Evolutionary conservation across 2,797 vertebrate genomes (phyloP).

Genomic region (Siniperca undulata): DNA sequence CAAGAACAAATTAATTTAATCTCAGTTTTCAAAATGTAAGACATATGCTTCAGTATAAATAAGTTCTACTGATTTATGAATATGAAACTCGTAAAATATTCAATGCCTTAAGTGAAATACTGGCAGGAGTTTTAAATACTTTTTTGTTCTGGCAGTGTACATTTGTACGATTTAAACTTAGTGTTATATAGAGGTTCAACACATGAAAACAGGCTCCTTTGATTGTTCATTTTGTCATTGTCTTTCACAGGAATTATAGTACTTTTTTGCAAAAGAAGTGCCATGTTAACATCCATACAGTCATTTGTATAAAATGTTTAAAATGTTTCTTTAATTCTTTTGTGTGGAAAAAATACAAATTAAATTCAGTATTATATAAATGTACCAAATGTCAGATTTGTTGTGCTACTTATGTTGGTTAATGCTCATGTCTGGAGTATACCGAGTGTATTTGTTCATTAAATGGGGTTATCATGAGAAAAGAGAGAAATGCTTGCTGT

Average conservation of each 20-base stretch:
- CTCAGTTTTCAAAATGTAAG: background rate
- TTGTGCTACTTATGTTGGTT: constrained; percentile 45
- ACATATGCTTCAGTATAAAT: background rate
- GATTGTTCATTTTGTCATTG: constrained; percentile 41
- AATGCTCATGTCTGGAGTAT: background rate
- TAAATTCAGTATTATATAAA: constrained; percentile 10
- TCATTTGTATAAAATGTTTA: constrained; percentile 24
- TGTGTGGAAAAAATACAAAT: constrained; percentile 30
- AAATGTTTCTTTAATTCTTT: constrained; percentile 24
- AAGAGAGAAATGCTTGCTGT: background rate
- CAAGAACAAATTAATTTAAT: background rate
- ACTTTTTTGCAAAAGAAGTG: constrained; percentile 5
- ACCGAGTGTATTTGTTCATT: background rate
- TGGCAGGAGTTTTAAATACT: constrained; percentile 4
- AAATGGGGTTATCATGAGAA: background rate
- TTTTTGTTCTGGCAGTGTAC: constrained; percentile 59
- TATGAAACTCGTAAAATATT: constrained; percentile 6
- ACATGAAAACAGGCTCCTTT: constrained; percentile 21
- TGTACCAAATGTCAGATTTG: constrained; percentile 43
- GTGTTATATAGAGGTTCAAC: constrained; percentile 9
- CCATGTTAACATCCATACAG: constrained; percentile 4
- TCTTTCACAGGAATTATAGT: background rate
- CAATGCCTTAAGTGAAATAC: background rate
- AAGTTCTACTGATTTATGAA: background rate
- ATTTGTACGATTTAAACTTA: constrained; percentile 11